Evolutionary conservation across 2,797 vertebrate genomes (phyloP), one percentile per base, ranked within the genome.

Genomic region (Lophius americanus): DNA sequence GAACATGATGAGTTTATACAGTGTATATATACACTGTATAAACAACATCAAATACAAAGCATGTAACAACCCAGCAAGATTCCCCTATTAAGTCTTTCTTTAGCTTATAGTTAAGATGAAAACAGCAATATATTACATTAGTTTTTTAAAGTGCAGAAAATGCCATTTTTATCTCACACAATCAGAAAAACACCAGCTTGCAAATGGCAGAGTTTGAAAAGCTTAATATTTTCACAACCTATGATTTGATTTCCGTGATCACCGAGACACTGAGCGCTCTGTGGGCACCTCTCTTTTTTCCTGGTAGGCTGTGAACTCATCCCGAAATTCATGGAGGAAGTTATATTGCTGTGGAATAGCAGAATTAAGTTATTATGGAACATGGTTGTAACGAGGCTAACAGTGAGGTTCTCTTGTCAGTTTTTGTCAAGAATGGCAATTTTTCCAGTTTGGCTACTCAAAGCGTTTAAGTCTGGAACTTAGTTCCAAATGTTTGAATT

Each of bases 251-350:
- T 39, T 2, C 56, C 0, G 11, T 0, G 44, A 83, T 93, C 91
- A 98, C 72, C 94, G 93, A 0, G 95, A 98, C 7, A 95, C 91
- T 0, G 93, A 92, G 76, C 95, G 92, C 73, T 92, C 88, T 0
- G 35, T 37, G 0, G 84, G 46, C 0, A 68, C 89, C 1, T 67
- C 91, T 82, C 86, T 84, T 32, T 85, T 78, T 6, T 92, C 92
- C 11, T 93, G 92, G 63, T 93, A 90, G 1, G 85, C 87, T 10
- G 89, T 42, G 58, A 93, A 87, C 32, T 83, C 92, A 43, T 96
- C 95, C 53, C 92, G 94, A 64, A 98, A 98, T 66, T 97, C 96
- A 0, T 98, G 96, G 51, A 98, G 94, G 77, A 95, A 98, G 86
- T 97, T 97, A 86, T 98, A 97, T 91, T 97, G 96, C 96, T 98